Percentiles rank a stretch among this genome's conserved stretches.
phyloP scores from a whole-genome alignment of 1,140 invertebrate species.

The Drosophila repletoides region DNA sequence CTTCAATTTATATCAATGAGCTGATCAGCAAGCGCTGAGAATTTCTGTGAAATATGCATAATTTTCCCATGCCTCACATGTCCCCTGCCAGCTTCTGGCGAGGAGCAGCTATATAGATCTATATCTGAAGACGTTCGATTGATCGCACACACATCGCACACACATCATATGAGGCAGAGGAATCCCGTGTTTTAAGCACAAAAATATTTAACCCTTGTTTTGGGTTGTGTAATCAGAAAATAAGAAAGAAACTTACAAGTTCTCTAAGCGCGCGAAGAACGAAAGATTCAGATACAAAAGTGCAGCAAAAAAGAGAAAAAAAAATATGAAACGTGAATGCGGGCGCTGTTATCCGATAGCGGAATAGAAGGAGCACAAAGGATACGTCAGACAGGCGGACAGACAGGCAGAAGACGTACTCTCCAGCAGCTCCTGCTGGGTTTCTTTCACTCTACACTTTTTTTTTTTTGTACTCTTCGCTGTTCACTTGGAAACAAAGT shows the following conservation, averaged over 20 bases:
- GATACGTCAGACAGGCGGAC: constrained; percentile 35
- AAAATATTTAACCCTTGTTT: constrained; percentile 66
- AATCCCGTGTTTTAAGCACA: constrained; percentile 62
- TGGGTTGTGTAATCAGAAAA: not conserved
- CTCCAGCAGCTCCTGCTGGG: too few species aligned
- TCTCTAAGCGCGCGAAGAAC: constrained; percentile 38
- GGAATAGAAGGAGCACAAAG: constrained; percentile 44
- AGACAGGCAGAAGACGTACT: too few species aligned
- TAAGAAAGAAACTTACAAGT: constrained; percentile 67
- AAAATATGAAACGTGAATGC: constrained; percentile 69
- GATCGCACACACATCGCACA: constrained; percentile 52
- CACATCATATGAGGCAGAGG: constrained; percentile 53
- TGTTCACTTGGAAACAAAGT: constrained; percentile 72
- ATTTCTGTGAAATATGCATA: constrained; percentile 21
- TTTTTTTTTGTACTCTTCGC: constrained; percentile 1
- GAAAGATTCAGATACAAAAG: constrained; percentile 51
- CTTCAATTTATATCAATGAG: too few species aligned
- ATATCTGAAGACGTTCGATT: constrained; percentile 66
- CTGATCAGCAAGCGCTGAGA: too few species aligned
- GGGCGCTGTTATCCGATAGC: constrained; percentile 77
- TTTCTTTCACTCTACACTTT: not conserved
- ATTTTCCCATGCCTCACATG: constrained; percentile 59
- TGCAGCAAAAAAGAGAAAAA: constrained; percentile 32
- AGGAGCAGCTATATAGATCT: too few species aligned
- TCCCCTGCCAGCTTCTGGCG: too few species aligned